Conservation (phyloP, 1,140 invertebrate genomes). For the Anastrepha ludens region DNA sequence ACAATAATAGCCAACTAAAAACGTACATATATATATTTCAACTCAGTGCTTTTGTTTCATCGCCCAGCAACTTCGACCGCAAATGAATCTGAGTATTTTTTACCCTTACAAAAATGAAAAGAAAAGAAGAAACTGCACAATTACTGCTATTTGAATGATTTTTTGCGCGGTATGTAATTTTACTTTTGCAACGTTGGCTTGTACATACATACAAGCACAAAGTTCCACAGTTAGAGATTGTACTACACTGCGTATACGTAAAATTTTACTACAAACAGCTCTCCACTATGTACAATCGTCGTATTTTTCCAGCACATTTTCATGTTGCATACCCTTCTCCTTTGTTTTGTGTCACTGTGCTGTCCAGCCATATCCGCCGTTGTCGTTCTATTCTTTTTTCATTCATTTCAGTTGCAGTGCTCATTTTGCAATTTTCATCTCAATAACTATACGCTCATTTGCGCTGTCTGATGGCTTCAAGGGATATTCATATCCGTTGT, state of each 20-base stretch:
- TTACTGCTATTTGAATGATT: conserved; percentile 32
- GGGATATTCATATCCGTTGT: conserved; percentile 72
- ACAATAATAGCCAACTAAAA: background rate
- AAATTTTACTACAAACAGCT: background rate
- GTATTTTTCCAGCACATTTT: background rate
- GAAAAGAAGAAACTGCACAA: background rate
- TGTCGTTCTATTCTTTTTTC: background rate
- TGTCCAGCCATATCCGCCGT: conserved; percentile 33
- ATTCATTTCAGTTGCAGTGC: conserved; percentile 55
- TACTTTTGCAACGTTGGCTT: background rate
- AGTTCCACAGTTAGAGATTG: background rate
- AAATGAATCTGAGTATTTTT: conserved; percentile 30
- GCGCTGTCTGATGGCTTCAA: conserved; percentile 69
- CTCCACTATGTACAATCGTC: background rate
- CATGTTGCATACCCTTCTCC: background rate
- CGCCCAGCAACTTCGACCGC: conserved; percentile 6
- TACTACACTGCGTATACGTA: conserved; percentile 17
- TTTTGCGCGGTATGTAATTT: background rate
- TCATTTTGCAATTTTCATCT: conserved; percentile 64
- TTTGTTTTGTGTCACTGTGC: conserved; percentile 54
- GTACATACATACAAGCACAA: background rate
- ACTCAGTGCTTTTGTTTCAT: background rate
- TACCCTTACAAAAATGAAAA: background rate
- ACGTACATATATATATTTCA: background rate
- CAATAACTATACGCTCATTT: conserved; percentile 69